Percentiles rank a stretch among this genome's conserved stretches.
These are phyloP conservation scores for Scylla paramamosain DNA, from an alignment of 1,140 invertebrate genomes.

Conservation along the genomic window DNA sequence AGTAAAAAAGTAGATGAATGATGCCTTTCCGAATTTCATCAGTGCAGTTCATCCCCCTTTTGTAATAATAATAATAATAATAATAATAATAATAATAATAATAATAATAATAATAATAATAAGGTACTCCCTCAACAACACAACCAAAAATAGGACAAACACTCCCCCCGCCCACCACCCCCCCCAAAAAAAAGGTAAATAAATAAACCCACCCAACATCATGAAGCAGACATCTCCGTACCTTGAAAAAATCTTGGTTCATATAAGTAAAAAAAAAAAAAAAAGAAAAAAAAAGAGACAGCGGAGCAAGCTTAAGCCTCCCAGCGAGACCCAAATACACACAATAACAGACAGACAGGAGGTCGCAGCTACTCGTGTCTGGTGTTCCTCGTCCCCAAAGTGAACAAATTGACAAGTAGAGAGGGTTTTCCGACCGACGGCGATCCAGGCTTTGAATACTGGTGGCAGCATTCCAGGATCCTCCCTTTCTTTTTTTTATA, in stretches of 20 bases:
- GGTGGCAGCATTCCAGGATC: not conserved
- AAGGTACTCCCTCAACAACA: not conserved
- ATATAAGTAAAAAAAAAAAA: not conserved
- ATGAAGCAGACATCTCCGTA: not conserved
- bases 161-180: too few relatives aligned
- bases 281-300: not conserved
- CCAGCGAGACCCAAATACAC: not conserved
- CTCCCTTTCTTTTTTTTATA: not conserved
- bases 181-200: not conserved
- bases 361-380: not conserved
- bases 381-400: conserved; percentile 16
- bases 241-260: too few relatives aligned
- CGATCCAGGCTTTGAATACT: not conserved
- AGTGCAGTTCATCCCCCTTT: too few relatives aligned
- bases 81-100: not conserved
- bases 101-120: not conserved
- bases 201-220: too few relatives aligned
- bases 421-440: conserved; percentile 18
- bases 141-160: too few relatives aligned
- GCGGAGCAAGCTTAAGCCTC: not conserved
- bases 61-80: not conserved
- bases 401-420: not conserved
- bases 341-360: conserved; percentile 33
- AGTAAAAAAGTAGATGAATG: not conserved
- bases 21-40: too few relatives aligned